Percentiles rank a stretch among this genome's conserved stretches.
phyloP scores from a whole-genome alignment of 2,113 vertebrate genomes.

The Anoura caudifer region DNA sequence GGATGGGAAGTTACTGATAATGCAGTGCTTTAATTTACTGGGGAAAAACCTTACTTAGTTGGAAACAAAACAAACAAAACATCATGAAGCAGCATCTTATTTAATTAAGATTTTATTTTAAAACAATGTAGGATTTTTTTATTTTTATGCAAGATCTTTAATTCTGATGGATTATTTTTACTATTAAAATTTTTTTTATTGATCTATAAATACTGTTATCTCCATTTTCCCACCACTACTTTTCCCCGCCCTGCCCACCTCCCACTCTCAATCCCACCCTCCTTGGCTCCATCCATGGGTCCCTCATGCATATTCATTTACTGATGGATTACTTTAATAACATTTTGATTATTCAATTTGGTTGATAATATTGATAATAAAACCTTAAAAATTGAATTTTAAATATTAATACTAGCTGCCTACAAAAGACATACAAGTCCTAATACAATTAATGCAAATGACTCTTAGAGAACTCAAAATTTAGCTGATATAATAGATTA shows the following conservation, averaged over 20 bases:
- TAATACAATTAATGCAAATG: neutral
- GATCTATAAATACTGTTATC: too few species aligned
- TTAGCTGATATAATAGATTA: too few species aligned
- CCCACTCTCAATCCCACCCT: too few species aligned
- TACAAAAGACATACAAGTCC: conserved; percentile 14
- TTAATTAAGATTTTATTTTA: conserved; percentile 23
- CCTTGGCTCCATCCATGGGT: too few species aligned
- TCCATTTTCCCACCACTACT: too few species aligned
- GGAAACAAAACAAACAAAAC: conserved; percentile 13
- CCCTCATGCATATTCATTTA: too few species aligned
- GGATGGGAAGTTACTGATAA: neutral
- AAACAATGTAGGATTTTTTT: neutral
- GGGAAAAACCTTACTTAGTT: neutral
- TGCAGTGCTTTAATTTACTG: neutral
- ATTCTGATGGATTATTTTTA: neutral
- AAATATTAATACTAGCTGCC: neutral
- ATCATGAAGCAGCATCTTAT: neutral
- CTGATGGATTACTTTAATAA: neutral
- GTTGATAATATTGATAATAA: conserved; percentile 13
- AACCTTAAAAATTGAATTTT: conserved; percentile 19
- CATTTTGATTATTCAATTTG: neutral
- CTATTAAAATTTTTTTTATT: too few species aligned
- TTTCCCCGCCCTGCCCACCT: too few species aligned
- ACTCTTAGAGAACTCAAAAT: too few species aligned
- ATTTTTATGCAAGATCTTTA: neutral